These are phyloP conservation scores for Grantiella picta DNA, from an alignment of 2,113 vertebrate species.

Conservation along the genomic window DNA sequence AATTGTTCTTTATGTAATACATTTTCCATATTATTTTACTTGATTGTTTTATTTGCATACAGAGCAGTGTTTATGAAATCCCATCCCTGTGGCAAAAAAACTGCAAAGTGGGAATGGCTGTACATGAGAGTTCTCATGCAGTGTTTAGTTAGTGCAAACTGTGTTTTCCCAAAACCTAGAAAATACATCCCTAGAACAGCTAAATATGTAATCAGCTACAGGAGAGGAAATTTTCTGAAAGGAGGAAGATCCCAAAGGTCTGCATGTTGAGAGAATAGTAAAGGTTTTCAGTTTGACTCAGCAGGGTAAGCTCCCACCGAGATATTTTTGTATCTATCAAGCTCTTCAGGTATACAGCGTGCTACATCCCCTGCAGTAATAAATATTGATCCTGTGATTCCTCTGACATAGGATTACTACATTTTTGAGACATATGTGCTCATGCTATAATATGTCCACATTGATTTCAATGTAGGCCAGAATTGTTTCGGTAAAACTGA, in stretches of 20 bases:
- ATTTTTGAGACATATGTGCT: not conserved
- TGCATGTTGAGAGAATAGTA: not conserved
- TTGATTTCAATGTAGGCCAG: not conserved
- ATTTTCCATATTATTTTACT: not conserved
- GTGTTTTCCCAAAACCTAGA: not conserved
- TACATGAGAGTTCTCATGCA: not conserved
- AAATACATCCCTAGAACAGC: not conserved
- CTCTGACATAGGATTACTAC: not conserved
- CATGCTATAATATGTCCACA: not conserved
- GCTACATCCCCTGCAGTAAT: not conserved
- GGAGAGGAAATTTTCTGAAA: not conserved
- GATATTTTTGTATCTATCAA: not conserved
- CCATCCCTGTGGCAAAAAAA: not conserved
- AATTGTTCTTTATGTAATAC: not conserved
- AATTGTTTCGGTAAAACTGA: not conserved
- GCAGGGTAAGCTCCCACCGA: not conserved
- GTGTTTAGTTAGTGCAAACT: not conserved
- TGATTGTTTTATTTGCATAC: not conserved
- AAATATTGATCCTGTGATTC: not conserved
- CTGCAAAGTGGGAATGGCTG: not conserved
- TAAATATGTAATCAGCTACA: not conserved
- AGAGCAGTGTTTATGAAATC: not conserved
- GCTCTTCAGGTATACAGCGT: not conserved
- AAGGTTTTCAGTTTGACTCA: not conserved
- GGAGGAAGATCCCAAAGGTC: not conserved